These are phyloP conservation scores for Drosophila sordidula DNA, from an alignment of 2,888 invertebrate species.

Conservation along the genomic window DNA sequence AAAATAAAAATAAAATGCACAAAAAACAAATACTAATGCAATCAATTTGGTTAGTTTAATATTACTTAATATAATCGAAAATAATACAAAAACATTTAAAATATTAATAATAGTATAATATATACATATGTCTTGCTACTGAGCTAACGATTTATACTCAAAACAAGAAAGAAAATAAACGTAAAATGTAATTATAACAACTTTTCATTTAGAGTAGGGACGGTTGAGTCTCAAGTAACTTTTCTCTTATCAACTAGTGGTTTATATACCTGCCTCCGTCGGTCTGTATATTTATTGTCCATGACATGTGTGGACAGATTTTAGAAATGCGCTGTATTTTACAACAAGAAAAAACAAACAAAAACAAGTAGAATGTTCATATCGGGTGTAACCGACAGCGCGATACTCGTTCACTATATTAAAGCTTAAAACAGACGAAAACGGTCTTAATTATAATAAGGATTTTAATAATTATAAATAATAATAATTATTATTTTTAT, in stretches of 20 bases:
- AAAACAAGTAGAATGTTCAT: not conserved
- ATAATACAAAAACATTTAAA: constrained; percentile 32
- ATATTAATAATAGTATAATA: constrained; percentile 26
- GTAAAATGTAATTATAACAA: constrained; percentile 36
- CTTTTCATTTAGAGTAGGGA: constrained; percentile 13
- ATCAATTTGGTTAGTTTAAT: constrained; percentile 38
- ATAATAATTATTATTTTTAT: too few species aligned
- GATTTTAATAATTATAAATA: too few species aligned
- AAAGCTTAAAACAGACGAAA: too few species aligned
- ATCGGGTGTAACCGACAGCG: too few species aligned
- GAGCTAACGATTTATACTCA: constrained; percentile 27
- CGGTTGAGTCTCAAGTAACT: constrained; percentile 7
- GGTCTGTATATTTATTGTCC: constrained; percentile 2
- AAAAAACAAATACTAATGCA: constrained; percentile 14
- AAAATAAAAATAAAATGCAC: constrained; percentile 1
- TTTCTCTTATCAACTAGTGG: constrained; percentile 36
- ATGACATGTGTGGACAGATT: constrained; percentile 11
- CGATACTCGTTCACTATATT: too few species aligned
- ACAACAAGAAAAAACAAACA: constrained; percentile 12
- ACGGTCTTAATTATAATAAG: too few species aligned
- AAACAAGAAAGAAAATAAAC: constrained; percentile 46
- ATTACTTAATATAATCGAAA: constrained; percentile 36
- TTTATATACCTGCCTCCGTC: constrained; percentile 2
- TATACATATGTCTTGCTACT: constrained; percentile 24
- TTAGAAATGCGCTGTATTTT: constrained; percentile 9